Percentiles rank a stretch among this genome's conserved stretches.
These are phyloP conservation scores for Ctenomys sociabilis DNA, from an alignment of 2,113 vertebrate genomes.

Conservation along the genomic window DNA sequence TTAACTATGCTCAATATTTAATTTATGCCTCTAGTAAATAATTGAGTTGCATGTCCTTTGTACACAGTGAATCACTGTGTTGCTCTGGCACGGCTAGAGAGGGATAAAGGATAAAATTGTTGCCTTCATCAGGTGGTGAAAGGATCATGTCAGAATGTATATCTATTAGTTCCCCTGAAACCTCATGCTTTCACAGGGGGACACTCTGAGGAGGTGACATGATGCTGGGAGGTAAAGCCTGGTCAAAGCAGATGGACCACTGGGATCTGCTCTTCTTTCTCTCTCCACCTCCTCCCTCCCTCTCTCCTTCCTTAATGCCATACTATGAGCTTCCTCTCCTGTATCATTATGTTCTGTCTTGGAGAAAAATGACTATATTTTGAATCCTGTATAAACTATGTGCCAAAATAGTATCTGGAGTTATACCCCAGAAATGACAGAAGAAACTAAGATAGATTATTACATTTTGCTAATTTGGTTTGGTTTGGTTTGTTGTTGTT, in stretches of 20 bases:
- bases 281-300: too few relatives aligned
- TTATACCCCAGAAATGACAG: background rate
- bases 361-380: background rate
- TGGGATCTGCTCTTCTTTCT: background rate
- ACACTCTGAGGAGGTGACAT: background rate
- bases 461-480: background rate
- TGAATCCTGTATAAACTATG: background rate
- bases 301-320: background rate
- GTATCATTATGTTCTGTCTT: background rate
- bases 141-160: background rate
- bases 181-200: background rate
- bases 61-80: conserved; percentile 44
- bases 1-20: conserved; percentile 52
- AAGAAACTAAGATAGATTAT: background rate
- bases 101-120: conserved; percentile 27
- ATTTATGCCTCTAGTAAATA: conserved; percentile 64
- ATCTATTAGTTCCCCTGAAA: background rate
- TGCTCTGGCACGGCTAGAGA: background rate
- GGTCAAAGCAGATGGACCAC: background rate
- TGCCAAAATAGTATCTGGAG: background rate
- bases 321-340: background rate
- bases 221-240: background rate
- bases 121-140: background rate
- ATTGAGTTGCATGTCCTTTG: conserved; percentile 53
- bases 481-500: too few relatives aligned